phyloP scores from a whole-genome alignment of 2,888 invertebrate genomes.

The Idaea biselata region DNA sequence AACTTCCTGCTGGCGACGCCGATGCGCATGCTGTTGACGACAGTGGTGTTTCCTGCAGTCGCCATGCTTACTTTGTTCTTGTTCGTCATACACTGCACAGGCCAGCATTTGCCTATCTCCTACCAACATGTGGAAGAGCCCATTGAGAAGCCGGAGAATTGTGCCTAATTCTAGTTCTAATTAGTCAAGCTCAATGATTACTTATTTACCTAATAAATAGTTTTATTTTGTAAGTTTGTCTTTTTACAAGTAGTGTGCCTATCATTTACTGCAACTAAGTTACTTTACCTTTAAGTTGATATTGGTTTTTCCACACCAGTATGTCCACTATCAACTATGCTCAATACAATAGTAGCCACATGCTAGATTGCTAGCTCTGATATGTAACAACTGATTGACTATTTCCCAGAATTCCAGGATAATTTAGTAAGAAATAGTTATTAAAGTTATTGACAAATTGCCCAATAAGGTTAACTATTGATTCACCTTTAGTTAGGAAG shows the following conservation, averaged over 20 bases:
- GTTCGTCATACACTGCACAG: conserved; percentile 29
- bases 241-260: neutral
- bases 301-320: too few species aligned
- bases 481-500: too few species aligned
- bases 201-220: neutral
- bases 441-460: too few species aligned
- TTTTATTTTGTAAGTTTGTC: too few species aligned
- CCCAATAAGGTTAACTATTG: too few species aligned
- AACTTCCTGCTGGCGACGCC: conserved; percentile 21
- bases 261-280: too few species aligned
- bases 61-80: conserved; percentile 28
- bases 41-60: conserved; percentile 29
- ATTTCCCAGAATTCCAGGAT: too few species aligned
- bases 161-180: neutral
- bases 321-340: too few species aligned
- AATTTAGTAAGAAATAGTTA: neutral
- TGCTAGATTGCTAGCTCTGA: too few species aligned
- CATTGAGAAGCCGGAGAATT: conserved; percentile 13
- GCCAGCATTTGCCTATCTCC: conserved; percentile 18
- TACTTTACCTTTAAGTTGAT: too few species aligned
- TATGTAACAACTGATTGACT: too few species aligned
- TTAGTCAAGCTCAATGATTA: conserved; percentile 1
- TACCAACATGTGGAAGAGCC: conserved; percentile 18
- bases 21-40: conserved; percentile 20
- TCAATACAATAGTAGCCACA: too few species aligned